These are phyloP conservation scores for Megaleporinus macrocephalus DNA, from an alignment of 2,113 vertebrate species.

Conservation along the genomic window DNA sequence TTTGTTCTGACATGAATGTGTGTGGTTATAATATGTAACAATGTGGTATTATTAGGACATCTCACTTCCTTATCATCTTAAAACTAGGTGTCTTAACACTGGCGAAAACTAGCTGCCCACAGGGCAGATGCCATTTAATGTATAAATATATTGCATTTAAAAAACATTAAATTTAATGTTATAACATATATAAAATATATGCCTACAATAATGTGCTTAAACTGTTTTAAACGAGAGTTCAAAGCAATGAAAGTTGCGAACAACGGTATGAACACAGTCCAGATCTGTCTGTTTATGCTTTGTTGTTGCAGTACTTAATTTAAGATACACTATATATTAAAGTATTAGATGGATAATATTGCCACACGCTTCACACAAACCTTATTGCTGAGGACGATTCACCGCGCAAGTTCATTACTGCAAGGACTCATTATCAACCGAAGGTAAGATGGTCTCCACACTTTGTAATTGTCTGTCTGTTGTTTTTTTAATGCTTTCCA, in stretches of 20 bases:
- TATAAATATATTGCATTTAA: too few relatives aligned
- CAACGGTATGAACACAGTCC: conserved; percentile 12
- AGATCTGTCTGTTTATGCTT: not conserved
- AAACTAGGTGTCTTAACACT: too few relatives aligned
- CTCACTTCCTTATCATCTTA: too few relatives aligned
- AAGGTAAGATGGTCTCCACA: conserved; percentile 22
- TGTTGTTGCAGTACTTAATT: not conserved
- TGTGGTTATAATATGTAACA: too few relatives aligned
- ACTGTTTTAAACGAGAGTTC: not conserved
- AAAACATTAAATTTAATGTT: too few relatives aligned
- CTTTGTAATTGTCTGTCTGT: not conserved
- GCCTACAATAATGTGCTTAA: not conserved
- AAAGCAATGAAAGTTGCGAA: conserved; percentile 40
- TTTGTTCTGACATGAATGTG: too few relatives aligned
- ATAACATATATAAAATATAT: too few relatives aligned
- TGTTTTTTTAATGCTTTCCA: not conserved
- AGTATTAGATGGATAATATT: conserved; percentile 1
- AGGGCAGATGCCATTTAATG: too few relatives aligned
- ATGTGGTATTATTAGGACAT: too few relatives aligned
- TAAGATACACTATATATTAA: not conserved
- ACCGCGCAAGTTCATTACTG: conserved; percentile 17
- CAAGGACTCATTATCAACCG: conserved; percentile 22
- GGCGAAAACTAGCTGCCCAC: too few relatives aligned
- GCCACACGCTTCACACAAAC: not conserved
- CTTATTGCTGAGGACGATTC: not conserved